phyloP scores from a whole-genome alignment of 2,888 invertebrate genomes.

The Trichogramma evanescens region DNA sequence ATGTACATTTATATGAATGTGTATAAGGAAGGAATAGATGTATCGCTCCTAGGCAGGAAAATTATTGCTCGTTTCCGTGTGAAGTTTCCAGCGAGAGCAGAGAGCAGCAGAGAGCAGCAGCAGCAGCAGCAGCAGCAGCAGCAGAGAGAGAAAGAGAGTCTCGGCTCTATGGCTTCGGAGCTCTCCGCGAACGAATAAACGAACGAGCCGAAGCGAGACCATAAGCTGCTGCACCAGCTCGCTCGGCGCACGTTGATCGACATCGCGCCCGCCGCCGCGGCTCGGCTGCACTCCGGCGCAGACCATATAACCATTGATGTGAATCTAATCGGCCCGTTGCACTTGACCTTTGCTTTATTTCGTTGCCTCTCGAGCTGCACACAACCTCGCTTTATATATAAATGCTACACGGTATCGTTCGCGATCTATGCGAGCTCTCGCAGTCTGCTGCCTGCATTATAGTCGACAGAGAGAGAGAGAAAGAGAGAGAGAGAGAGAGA shows the following conservation, averaged over 20 bases:
- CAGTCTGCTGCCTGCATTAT: too few species aligned
- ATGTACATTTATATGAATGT: too few species aligned
- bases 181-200: too few species aligned
- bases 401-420: not conserved
- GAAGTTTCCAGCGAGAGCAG: constrained; percentile 11
- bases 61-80: constrained; percentile 14
- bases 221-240: too few species aligned
- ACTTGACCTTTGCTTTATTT: not conserved
- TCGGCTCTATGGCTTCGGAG: not conserved
- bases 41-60: not conserved
- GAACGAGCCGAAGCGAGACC: too few species aligned
- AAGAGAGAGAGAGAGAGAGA: too few species aligned
- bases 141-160: not conserved
- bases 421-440: not conserved
- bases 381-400: too few species aligned
- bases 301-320: not conserved
- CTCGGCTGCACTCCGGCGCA: too few species aligned
- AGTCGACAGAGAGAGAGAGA: too few species aligned
- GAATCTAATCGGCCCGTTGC: not conserved
- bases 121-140: too few species aligned
- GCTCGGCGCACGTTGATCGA: not conserved
- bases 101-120: not conserved
- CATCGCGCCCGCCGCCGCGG: not conserved
- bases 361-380: not conserved
- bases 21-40: not conserved